A percentile compares a stretch with the other conserved stretches of the same genome.
Conservation (phyloP, 2,888 invertebrate genomes). For the Pecten maximus region DNA sequence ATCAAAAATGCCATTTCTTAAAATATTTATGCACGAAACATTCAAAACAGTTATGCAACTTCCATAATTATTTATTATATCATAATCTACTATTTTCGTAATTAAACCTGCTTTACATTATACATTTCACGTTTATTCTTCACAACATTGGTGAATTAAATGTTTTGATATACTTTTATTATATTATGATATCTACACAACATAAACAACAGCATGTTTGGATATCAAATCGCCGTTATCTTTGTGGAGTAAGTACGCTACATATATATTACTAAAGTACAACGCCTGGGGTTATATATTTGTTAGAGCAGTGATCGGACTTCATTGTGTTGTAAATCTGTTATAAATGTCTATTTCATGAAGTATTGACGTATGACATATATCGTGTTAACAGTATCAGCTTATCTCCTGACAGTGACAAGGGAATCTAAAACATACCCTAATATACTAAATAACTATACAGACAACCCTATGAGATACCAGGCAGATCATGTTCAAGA, state of each 20-base stretch:
- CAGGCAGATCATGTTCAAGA: neutral
- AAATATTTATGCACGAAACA: neutral
- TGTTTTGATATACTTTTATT: no score
- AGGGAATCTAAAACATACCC: neutral
- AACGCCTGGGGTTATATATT: neutral
- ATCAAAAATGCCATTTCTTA: neutral
- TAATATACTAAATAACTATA: neutral
- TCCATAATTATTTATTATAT: neutral
- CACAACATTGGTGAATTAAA: no score
- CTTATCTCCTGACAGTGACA: neutral
- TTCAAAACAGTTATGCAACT: neutral
- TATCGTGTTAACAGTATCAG: slow-evolving; percentile 8
- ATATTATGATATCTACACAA: no score
- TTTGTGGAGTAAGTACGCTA: neutral
- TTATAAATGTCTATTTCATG: neutral
- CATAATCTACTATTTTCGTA: no score
- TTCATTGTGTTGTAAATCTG: neutral
- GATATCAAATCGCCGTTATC: neutral
- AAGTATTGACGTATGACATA: neutral
- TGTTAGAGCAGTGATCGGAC: neutral
- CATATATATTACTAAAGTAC: neutral
- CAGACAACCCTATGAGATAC: neutral
- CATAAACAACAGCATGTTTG: neutral
- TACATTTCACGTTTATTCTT: no score
- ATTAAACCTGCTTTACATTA: no score